Evolutionary conservation across 2,797 vertebrate genomes (phyloP).

Genomic region (Octomys mimax): DNA sequence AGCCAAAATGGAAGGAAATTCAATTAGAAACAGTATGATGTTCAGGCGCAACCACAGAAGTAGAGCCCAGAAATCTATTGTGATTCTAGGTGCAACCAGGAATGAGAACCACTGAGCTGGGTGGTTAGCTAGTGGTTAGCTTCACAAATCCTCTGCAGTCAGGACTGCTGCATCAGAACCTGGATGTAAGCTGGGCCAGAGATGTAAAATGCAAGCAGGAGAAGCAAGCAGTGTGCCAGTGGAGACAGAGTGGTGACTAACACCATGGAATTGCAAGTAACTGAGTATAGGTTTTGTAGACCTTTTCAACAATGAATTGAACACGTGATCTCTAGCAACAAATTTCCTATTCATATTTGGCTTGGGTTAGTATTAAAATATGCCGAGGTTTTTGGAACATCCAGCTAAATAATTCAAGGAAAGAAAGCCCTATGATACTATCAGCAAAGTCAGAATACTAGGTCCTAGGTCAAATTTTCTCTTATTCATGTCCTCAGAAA

Average conservation of each 20-base stretch:
- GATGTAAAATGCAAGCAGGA: not conserved
- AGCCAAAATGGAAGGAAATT: not conserved
- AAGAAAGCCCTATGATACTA: not conserved
- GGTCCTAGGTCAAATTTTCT: conserved; percentile 2
- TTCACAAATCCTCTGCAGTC: not conserved
- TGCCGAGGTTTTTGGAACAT: not conserved
- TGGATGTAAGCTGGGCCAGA: not conserved
- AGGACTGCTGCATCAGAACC: not conserved
- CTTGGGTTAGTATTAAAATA: conserved; percentile 18
- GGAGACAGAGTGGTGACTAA: not conserved
- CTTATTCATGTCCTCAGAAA: not conserved
- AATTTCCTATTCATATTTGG: not conserved
- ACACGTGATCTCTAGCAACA: not conserved
- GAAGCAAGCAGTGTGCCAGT: accelerated
- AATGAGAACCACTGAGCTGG: not conserved
- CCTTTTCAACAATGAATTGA: not conserved
- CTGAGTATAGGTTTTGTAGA: not conserved
- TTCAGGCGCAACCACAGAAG: not conserved
- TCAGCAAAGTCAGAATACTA: conserved; percentile 17
- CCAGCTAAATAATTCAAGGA: not conserved
- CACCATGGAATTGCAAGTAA: not conserved
- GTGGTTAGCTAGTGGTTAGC: not conserved
- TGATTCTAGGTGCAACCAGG: not conserved
- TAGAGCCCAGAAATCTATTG: not conserved
- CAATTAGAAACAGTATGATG: not conserved